phyloP scores from a whole-genome alignment of 2,113 vertebrate genomes.

The Grammomys dolichurus region DNA sequence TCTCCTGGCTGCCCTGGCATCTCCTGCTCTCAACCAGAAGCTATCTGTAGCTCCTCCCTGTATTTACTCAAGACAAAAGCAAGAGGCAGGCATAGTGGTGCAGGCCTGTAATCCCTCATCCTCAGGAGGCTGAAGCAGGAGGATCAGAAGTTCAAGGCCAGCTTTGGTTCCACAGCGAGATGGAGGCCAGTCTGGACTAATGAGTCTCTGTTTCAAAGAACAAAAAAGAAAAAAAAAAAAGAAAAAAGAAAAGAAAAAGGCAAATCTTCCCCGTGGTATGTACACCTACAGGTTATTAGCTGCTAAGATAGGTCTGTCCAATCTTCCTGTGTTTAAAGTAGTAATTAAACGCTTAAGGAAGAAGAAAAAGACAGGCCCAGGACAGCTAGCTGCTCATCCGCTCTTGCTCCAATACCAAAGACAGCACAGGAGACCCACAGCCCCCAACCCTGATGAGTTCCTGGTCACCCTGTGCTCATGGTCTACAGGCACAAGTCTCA shows the following conservation, averaged over 20 bases:
- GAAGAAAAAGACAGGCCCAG: too few species aligned
- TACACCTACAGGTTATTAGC: background rate
- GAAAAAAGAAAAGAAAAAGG: background rate
- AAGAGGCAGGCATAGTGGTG: background rate
- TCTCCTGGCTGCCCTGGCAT: background rate
- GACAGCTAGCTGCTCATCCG: fast-evolving
- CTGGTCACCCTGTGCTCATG: background rate
- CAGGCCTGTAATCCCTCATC: background rate
- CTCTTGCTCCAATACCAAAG: background rate
- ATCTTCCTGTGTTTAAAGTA: background rate
- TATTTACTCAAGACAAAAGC: background rate
- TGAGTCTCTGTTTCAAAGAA: background rate
- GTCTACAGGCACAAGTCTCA: background rate
- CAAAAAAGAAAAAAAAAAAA: background rate
- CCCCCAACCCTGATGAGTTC: fast-evolving
- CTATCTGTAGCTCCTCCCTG: background rate
- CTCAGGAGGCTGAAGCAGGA: background rate
- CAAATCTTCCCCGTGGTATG: background rate
- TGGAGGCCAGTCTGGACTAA: background rate
- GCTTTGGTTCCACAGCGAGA: background rate
- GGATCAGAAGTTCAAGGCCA: slow-evolving; percentile 29
- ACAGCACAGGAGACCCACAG: background rate
- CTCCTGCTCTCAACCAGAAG: fast-evolving
- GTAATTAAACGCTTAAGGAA: background rate
- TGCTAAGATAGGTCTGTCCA: background rate